Percentiles rank a stretch among this genome's conserved stretches.
Evolutionary conservation across 2,888 invertebrate genomes (phyloP).

Genomic region (Chorisops tibialis): DNA sequence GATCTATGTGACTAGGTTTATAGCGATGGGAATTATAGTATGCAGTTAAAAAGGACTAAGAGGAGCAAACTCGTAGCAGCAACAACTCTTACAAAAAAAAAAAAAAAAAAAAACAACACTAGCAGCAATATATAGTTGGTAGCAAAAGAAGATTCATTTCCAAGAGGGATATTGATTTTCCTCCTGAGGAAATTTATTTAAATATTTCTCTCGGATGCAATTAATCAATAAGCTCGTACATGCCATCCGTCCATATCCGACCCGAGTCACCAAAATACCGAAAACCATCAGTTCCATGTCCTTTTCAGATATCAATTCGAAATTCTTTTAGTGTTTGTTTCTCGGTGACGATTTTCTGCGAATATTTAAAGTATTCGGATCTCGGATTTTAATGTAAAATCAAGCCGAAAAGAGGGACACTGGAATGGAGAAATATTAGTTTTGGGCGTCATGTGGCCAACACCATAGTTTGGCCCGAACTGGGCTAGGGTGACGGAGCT

Average conservation of each 20-base stretch:
- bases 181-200: slow-evolving; percentile 29
- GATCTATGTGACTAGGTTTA: slow-evolving; percentile 6
- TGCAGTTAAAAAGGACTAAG: background rate
- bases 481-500: background rate
- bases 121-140: background rate
- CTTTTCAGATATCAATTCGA: background rate
- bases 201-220: slow-evolving; percentile 30
- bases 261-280: background rate
- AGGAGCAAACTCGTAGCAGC: background rate
- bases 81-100: background rate
- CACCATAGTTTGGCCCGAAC: slow-evolving; percentile 37
- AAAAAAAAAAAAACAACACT: slow-evolving; percentile 9
- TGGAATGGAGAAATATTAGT: slow-evolving; percentile 51
- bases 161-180: slow-evolving; percentile 32
- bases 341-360: background rate
- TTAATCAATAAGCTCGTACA: slow-evolving; percentile 35
- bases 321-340: slow-evolving; percentile 2
- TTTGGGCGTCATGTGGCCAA: slow-evolving; percentile 54
- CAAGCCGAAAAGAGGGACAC: background rate
- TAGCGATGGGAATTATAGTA: background rate
- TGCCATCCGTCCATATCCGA: slow-evolving; percentile 53
- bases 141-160: slow-evolving; percentile 23
- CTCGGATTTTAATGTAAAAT: slow-evolving; percentile 14
- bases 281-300: slow-evolving; percentile 12
- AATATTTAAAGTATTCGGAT: slow-evolving; percentile 20